Conservation (phyloP, 2,113 vertebrate species). For the Meles meles region DNA sequence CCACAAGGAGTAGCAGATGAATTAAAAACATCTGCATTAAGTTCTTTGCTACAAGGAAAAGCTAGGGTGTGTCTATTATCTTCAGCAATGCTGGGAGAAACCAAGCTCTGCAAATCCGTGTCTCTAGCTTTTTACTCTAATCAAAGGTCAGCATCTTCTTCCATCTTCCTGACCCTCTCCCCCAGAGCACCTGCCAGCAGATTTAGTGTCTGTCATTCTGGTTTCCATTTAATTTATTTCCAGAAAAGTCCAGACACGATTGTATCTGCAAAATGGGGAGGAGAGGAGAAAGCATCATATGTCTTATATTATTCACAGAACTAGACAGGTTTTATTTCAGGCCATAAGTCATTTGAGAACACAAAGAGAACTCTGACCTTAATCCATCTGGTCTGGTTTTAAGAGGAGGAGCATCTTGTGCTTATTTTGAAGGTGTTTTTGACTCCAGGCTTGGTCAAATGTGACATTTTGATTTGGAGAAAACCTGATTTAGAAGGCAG, state of each 20-base stretch:
- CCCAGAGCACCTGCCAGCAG: background rate
- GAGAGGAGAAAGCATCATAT: background rate
- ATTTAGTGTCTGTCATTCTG: background rate
- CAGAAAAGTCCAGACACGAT: background rate
- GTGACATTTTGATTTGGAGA: background rate
- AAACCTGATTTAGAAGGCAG: background rate
- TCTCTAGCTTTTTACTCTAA: background rate
- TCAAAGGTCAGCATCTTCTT: background rate
- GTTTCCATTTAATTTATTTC: slow-evolving; percentile 22
- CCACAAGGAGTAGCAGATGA: background rate
- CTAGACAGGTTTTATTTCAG: background rate
- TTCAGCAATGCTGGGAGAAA: too few relatives aligned
- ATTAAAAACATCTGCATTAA: background rate
- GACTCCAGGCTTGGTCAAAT: background rate
- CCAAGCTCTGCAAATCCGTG: background rate
- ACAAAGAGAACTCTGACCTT: background rate
- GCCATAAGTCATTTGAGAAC: background rate
- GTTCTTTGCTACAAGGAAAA: background rate
- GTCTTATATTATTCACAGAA: background rate
- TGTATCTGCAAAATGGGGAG: slow-evolving; percentile 12
- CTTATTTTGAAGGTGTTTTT: background rate
- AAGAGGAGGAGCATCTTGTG: background rate
- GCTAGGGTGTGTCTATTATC: background rate
- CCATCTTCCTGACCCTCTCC: background rate
- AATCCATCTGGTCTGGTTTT: background rate